A percentile compares a stretch with the other conserved stretches of the same genome.
phyloP scores from a whole-genome alignment of 2,113 vertebrate genomes.

The Chelonoidis abingdonii region DNA sequence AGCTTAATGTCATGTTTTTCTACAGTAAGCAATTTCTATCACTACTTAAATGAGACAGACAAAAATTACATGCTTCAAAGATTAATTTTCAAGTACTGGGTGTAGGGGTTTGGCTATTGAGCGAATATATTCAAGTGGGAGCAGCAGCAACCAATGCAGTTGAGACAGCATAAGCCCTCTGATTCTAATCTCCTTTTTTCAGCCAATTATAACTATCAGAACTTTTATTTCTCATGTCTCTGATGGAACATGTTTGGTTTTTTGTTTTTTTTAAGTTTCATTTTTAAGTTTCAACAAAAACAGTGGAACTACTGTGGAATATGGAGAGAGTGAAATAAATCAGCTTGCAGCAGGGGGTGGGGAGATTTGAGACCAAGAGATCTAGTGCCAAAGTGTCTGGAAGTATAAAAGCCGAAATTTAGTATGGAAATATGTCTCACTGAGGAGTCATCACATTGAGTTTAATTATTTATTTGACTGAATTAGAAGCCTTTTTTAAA shows the following conservation, averaged over 20 bases:
- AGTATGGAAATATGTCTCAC: fast-evolving
- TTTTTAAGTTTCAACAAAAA: slow-evolving; percentile 4
- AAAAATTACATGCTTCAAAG: slow-evolving; percentile 55
- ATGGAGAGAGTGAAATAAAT: background rate
- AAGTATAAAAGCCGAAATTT: background rate
- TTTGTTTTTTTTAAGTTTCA: background rate
- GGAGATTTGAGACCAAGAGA: background rate
- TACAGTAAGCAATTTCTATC: slow-evolving; percentile 73
- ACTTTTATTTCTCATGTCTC: slow-evolving; percentile 33
- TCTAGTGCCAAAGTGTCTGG: background rate
- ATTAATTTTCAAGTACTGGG: slow-evolving; percentile 52
- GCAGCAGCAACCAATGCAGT: slow-evolving; percentile 14
- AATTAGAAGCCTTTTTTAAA: background rate
- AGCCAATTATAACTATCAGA: slow-evolving; percentile 17
- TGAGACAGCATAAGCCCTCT: slow-evolving; percentile 27
- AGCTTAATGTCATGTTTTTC: slow-evolving; percentile 73
- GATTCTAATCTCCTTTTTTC: slow-evolving; percentile 4
- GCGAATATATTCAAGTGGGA: background rate
- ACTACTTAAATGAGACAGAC: slow-evolving; percentile 69
- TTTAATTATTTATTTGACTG: background rate
- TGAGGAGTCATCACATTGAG: background rate
- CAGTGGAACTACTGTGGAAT: background rate
- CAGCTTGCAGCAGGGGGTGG: background rate
- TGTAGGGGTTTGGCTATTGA: slow-evolving; percentile 14
- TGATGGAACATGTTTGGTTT: background rate